These are phyloP conservation scores for Tetrax tetrax DNA, from an alignment of 2,113 vertebrate species.

Conservation along the genomic window DNA sequence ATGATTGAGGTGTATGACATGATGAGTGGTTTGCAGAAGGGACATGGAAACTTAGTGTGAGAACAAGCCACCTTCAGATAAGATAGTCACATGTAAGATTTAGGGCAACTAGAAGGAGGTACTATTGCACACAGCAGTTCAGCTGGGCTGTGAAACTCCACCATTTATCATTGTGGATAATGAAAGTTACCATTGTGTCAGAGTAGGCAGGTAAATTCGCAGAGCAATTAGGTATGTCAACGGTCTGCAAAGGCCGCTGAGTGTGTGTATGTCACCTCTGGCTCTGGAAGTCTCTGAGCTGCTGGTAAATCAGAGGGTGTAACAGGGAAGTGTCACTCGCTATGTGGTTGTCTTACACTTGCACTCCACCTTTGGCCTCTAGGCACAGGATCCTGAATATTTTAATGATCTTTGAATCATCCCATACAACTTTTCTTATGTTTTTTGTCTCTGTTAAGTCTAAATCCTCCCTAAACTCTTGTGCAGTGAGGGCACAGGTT, in stretches of 20 bases:
- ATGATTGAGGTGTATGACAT: neutral
- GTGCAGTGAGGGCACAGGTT: neutral
- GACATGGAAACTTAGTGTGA: neutral
- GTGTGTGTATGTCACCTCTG: accelerated
- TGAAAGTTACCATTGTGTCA: neutral
- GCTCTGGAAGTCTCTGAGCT: neutral
- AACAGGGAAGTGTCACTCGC: neutral
- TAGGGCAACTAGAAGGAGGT: neutral
- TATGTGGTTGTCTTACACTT: accelerated
- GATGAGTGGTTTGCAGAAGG: neutral
- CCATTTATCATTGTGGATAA: neutral
- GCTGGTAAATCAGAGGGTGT: neutral
- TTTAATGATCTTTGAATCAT: neutral
- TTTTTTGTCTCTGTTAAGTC: neutral
- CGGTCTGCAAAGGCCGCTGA: neutral
- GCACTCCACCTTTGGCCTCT: neutral
- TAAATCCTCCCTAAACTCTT: neutral
- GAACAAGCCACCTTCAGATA: neutral
- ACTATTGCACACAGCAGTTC: neutral
- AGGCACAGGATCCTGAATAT: neutral
- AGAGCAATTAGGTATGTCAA: neutral
- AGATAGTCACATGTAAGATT: neutral
- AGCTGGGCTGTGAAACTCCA: neutral
- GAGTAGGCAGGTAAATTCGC: neutral
- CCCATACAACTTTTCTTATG: neutral